These are phyloP conservation scores for Sphyrna mokarran DNA, from an alignment of 2,113 vertebrate species.

Conservation along the genomic window DNA sequence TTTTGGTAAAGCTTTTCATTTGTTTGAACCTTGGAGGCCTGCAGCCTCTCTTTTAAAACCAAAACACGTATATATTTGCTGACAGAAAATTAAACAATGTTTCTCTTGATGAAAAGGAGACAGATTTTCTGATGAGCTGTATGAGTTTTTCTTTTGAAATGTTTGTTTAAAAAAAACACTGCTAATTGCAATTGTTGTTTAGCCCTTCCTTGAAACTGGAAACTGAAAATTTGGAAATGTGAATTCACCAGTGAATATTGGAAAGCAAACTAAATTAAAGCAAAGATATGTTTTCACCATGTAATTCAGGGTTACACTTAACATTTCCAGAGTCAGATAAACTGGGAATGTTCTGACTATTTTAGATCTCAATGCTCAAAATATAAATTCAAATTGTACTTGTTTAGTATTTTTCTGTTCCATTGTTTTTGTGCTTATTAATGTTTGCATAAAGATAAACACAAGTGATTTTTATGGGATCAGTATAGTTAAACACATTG, in stretches of 20 bases:
- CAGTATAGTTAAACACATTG: not conserved
- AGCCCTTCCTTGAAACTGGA: not conserved
- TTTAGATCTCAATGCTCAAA: not conserved
- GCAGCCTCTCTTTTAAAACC: too few relatives aligned
- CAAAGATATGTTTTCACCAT: not conserved
- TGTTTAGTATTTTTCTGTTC: not conserved
- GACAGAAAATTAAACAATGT: not conserved
- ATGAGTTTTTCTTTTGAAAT: not conserved
- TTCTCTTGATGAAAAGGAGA: not conserved
- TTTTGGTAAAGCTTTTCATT: too few relatives aligned
- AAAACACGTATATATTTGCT: not conserved
- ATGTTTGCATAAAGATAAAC: not conserved
- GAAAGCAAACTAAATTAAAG: not conserved
- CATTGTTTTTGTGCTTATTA: not conserved
- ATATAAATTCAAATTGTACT: not conserved
- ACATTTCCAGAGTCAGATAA: not conserved
- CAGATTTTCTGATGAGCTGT: not conserved
- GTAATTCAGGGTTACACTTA: not conserved
- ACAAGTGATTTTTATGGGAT: not conserved
- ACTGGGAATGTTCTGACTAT: not conserved
- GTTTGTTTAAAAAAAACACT: not conserved
- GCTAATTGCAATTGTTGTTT: not conserved
- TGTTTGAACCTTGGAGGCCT: too few relatives aligned
- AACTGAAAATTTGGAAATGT: not conserved
- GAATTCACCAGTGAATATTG: not conserved